phyloP scores from a whole-genome alignment of 1,140 invertebrate species.

The Drosophila takahashii region DNA sequence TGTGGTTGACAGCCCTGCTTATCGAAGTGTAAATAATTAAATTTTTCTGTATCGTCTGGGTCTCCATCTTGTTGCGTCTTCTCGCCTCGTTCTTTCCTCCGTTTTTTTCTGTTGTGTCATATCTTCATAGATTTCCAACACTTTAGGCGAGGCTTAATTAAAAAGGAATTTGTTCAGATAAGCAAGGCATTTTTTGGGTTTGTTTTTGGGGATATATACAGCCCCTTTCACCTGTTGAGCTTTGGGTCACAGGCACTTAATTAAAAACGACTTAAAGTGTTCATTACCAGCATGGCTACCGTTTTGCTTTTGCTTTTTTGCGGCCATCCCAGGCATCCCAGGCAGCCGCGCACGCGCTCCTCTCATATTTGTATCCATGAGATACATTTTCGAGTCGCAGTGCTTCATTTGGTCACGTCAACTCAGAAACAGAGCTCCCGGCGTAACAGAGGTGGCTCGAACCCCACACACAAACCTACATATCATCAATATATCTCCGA shows the following conservation, averaged over 20 bases:
- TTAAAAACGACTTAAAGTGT: slow-evolving; percentile 84
- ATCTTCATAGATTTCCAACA: slow-evolving; percentile 60
- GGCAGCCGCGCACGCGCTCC: slow-evolving; percentile 38
- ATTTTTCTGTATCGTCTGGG: slow-evolving; percentile 58
- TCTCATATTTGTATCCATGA: slow-evolving; percentile 77
- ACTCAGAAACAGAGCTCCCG: slow-evolving; percentile 47
- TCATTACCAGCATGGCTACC: slow-evolving; percentile 79
- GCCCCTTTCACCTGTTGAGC: slow-evolving; percentile 51
- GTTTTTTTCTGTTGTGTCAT: slow-evolving; percentile 13
- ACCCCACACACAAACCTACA: slow-evolving; percentile 16
- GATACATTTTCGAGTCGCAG: slow-evolving; percentile 67
- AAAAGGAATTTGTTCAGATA: slow-evolving; percentile 26
- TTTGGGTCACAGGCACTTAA: slow-evolving; percentile 64
- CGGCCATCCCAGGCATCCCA: neutral
- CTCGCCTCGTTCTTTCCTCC: slow-evolving; percentile 13
- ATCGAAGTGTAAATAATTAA: slow-evolving; percentile 84
- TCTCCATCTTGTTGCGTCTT: slow-evolving; percentile 34
- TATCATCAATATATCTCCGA: neutral
- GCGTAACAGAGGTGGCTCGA: slow-evolving; percentile 75
- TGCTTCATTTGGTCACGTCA: slow-evolving; percentile 77
- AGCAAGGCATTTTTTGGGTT: neutral
- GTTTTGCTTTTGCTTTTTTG: slow-evolving; percentile 54
- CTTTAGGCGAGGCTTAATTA: slow-evolving; percentile 44
- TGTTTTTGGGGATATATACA: neutral
- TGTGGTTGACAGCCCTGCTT: slow-evolving; percentile 79